Evolutionary conservation across 2,888 invertebrate genomes (phyloP), one percentile per base, ranked within the genome.

Genomic region (Dromius quadrimaculatus): DNA sequence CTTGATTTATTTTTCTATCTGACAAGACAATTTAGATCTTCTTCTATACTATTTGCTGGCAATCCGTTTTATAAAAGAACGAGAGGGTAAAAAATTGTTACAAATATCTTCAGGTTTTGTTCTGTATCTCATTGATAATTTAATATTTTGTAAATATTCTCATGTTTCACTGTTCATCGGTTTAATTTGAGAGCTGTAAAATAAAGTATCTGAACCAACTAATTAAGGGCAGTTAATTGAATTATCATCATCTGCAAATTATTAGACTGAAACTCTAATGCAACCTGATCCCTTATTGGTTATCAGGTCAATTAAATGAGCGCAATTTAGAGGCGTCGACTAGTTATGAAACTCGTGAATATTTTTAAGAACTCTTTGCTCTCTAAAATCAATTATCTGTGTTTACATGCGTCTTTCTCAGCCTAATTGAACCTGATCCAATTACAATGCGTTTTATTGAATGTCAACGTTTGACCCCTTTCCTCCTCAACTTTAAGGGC

Each of bases 1-100:
- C 70, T 71, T 71, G 72, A 73, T 74, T 74, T 74, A 71, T 72
- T 73, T 69, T 68, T 71, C n/a, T 13, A 19, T 41, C 15, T 61
- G 61, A 41, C 22, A 41, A 38, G 22, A 36, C 36, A 61, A 38
- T 41, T 61, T 41, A 13, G 8, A 15, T 28, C 50, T 54, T 54
- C 50, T 32, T 61, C 22, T 61, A n/a, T 22, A 20, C 61, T 41
- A 61, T 61, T 61, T 61, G 41, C 20, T 22, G 61, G 41, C 28
- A 28, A 63, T 43, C 13, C 45, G 41, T 43, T 63, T 63, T 63
- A 13, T 63, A 23, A 2, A 2, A 22, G 59, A 36, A 34, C 15
- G 36, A 59, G 1, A 59, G 20, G 32, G 28, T 43, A 43, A 63
- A 28, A 22, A 32, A 63, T 45, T 23, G 63, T 34, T 41, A 63